Conservation (phyloP, 2,797 vertebrate genomes). For the Pseudocheirus occidentalis region DNA sequence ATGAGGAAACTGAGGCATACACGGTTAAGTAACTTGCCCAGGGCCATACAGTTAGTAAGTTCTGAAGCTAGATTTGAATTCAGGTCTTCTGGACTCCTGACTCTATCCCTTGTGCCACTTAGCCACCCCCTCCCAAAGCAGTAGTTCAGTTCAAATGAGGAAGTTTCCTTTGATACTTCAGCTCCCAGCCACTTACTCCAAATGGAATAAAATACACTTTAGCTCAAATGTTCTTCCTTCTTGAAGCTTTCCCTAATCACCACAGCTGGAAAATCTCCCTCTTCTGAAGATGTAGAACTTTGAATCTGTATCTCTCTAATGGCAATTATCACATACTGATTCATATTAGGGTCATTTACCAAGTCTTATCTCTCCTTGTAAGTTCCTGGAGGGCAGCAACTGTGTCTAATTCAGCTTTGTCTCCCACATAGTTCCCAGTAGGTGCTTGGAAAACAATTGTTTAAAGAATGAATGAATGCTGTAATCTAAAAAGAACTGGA, state of each 20-base stretch:
- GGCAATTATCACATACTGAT: not conserved
- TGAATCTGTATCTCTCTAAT: not conserved
- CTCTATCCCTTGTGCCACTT: not conserved
- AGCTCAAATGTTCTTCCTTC: not conserved
- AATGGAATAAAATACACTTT: not conserved
- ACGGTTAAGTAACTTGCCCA: not conserved
- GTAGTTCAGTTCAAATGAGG: not conserved
- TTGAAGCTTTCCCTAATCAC: not conserved
- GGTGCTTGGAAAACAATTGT: constrained; percentile 19
- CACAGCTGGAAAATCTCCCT: not conserved
- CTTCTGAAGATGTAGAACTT: not conserved
- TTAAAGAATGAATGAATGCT: not conserved
- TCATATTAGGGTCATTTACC: not conserved
- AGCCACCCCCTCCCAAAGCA: not conserved
- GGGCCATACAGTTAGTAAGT: too few relatives aligned
- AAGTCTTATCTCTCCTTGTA: not conserved
- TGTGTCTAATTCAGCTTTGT: constrained; percentile 21
- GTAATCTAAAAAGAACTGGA: not conserved
- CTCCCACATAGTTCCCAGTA: constrained; percentile 4
- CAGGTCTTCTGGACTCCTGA: not conserved
- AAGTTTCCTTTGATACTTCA: not conserved
- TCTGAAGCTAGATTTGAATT: not conserved
- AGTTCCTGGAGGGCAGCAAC: not conserved
- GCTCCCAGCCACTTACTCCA: not conserved
- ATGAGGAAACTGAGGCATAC: not conserved